A percentile compares a stretch with the other conserved stretches of the same genome.
Evolutionary conservation across 2,797 vertebrate genomes (phyloP).

Genomic region (Miichthys miiuy): DNA sequence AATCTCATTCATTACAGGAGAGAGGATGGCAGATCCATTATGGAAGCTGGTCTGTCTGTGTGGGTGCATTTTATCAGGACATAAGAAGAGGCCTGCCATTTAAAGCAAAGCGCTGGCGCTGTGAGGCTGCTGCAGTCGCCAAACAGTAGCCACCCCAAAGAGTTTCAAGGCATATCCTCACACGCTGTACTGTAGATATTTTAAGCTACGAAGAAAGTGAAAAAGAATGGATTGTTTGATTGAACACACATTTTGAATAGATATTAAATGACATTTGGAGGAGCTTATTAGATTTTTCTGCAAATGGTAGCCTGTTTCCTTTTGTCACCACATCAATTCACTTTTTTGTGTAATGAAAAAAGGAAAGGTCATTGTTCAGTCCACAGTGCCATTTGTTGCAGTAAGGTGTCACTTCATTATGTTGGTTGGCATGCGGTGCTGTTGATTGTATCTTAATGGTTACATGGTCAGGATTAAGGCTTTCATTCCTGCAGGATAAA

Average conservation of each 20-base stretch:
- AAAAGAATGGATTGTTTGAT: constrained; percentile 33
- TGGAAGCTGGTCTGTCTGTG: constrained; percentile 78
- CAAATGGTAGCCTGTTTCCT: constrained; percentile 24
- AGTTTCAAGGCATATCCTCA: constrained; percentile 40
- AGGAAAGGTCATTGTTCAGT: constrained; percentile 3
- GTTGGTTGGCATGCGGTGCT: background rate
- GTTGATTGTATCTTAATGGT: constrained; percentile 13
- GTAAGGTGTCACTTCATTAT: constrained; percentile 7
- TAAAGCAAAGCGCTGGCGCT: constrained; percentile 59
- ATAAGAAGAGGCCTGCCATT: constrained; percentile 77
- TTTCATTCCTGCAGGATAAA: background rate
- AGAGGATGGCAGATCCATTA: constrained; percentile 84
- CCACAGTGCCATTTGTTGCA: constrained; percentile 1
- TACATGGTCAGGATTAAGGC: constrained; percentile 1
- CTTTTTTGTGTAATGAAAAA: constrained; percentile 29
- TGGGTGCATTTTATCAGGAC: constrained; percentile 81
- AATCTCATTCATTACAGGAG: constrained; percentile 86
- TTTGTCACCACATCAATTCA: constrained; percentile 37
- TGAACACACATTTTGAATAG: constrained; percentile 30
- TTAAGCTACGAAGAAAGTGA: constrained; percentile 39
- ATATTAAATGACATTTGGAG: constrained; percentile 34
- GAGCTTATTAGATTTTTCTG: constrained; percentile 27
- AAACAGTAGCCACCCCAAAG: constrained; percentile 44
- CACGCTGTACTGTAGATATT: constrained; percentile 47
- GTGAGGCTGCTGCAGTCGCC: constrained; percentile 27